Evolutionary conservation across 2,113 vertebrate species (phyloP), one percentile per base, ranked within the genome.

Genomic region (Anguilla rostrata): DNA sequence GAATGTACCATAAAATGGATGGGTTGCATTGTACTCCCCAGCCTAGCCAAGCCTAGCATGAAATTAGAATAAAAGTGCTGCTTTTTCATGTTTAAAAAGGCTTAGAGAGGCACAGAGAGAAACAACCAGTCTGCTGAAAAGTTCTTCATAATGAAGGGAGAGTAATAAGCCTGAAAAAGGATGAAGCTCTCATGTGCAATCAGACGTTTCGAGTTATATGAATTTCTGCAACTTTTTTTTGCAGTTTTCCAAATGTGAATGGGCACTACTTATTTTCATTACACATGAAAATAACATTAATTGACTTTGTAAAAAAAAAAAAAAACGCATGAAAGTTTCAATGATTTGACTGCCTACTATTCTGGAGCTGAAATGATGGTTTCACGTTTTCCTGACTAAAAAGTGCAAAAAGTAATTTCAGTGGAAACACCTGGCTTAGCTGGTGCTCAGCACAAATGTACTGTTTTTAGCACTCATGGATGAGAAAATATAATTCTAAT

Each of bases 1-100:
- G 84, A 88, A 88, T 88, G 86, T 89, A 78, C 78, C 78, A 86
- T 82, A 86, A 63, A 63, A 85, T 29, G 41, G 84, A 82, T 63
- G 53, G 26, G 53, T 53, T 57, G 53, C 46, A 18, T 39, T 83
- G 49, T 56, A 16, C 29, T 8, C 39, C 78, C 18, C 39, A 1
- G 15, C 18, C 78, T 20, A 34, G 78, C 46, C 71, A 29, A 86
- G 57, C 87, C 75, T 20, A 86, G 82, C 86, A 87, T 86, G 86
- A 86, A 15, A 78, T 84, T 83, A 15, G 85, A 81, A 53, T 11
- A 57, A 83, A 78, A 83, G 82, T 81, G 82, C 85, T 86, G 83
- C 84, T 88, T 86, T 39, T 87, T 79, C 63, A 83, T 86, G 86
- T 83, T 88, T 46, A 81, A 53, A 78, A 81, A 71, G 57, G 60